Base-by-base conservation (phyloP, 2,888 invertebrate genomes). In the Alloplasta piceator region DNA sequence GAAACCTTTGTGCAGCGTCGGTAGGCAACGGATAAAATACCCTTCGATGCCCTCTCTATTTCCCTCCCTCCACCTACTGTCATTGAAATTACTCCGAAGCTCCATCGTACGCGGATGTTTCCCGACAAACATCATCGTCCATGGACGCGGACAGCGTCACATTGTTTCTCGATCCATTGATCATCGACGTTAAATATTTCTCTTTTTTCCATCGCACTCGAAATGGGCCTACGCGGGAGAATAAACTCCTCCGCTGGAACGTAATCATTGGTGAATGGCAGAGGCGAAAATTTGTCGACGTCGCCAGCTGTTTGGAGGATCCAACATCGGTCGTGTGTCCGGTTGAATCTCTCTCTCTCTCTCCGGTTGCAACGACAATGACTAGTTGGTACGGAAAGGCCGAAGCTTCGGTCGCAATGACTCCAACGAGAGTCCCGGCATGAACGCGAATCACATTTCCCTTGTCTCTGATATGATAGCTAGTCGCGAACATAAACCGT, bases 401-500 rank as follows among this genome's bases (percentile, higher is more conserved):
- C 6, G 12, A 72, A 43, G 72, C 52, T 16, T 55, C 60, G 48
- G 50, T 43, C 48, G 50, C 74, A 64, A 79, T 79, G 79, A 74
- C 70, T 67, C 67, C 61, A 58, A 75, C 71, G 71, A 56, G 55
- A 76, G 72, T 72, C 16, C 67, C 63, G 26, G 55, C 72, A 58
- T 10, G 66, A 7, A 46, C 55, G 50, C 56, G 66, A 66, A 73
- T 73, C 46, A 70, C 63, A 79, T 79, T 74, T 74, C 48, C 70
- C 55, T 66, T 55, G 50, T 48, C 56, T 67, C 71, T 67, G 55
- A 58, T 74, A 78, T 60, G 67, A 71, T 82, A 71, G 63, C 66
- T 39, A 61, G 74, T 56, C 63, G 41, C 26, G 70, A 68, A 75
- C 75, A 78, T 78, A 82, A 82, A 82, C 74, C 75, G 56, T 72